Base-by-base conservation (phyloP, 2,888 invertebrate species). In the Sesia apiformis region DNA sequence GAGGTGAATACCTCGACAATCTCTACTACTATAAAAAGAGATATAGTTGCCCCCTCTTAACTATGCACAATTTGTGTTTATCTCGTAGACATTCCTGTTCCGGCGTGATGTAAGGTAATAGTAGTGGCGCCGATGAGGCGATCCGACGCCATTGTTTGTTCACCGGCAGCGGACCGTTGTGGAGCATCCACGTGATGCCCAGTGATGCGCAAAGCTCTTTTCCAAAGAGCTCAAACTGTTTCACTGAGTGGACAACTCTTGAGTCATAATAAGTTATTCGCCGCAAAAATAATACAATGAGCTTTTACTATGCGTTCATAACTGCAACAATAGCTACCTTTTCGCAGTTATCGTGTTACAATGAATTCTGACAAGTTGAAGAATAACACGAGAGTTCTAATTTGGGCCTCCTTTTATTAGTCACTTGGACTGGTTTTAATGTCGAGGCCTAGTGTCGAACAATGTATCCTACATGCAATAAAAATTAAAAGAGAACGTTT, bases 51-150 rank as follows among this genome's bases (percentile, higher is more conserved):
- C 49, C 57, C 62, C 61, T 53, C 58, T 49, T 56, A 54, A 49
- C 41, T 72, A 75, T 72, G 65, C 65, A 69, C 64, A 64, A 69
- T 70, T 65, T 65, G 60, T 69, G 67, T 58, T 54, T 79, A 76
- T 78, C 78, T 70, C 66, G 62, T 40, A 65, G 72, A 69, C 66
- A 58, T 53, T 56, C 64, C 64, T 70, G 70, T 70, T 52, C 51
- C 55, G 56, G 57, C 56, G 60, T 74, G 74, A 73, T 65, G 53
- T 69, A 67, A 64, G 66, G 72, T 80, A 81, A 84, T 73, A 76
- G 74, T 64, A 55, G 56, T 72, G 85, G 85, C 84, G 85, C 83
- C 85, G 66, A 51, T 50, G 65, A 57, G 74, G 59, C 75, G 78
- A 68, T 64, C 62, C 62, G 60, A 52, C 57, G 56, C 67, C 66